Base-by-base conservation (phyloP, 2,797 vertebrate species). In the Smutsia temminckii region DNA sequence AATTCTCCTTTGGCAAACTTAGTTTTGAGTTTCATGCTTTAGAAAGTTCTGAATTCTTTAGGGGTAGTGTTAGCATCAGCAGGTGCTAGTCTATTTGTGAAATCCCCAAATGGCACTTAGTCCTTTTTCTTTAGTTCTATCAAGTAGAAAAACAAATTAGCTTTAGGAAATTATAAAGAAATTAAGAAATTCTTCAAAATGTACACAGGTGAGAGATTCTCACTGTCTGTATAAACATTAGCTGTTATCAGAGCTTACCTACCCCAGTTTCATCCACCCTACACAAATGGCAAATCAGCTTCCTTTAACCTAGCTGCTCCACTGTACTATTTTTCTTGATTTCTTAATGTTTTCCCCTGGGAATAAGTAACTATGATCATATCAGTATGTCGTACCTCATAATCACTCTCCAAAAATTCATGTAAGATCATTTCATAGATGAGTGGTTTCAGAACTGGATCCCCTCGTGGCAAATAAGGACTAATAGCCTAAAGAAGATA, bases 351-450 rank as follows among this genome's bases (percentile, higher is more conserved):
- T 83, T 88, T 57, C 14, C 57, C 68, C 9, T 1, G 46, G 89
- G 18, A 93, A 72, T 18, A 94, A 85, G 57, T 32, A 46, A 85
- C 61, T 51, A 63, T 55, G 84, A 79, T 27, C 14, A 57, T 0
- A 0, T 74, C 3, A 78, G 78, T 94, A 53, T 85, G 23, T 6
- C 59, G 6, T 98, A 99, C 99, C 99, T 99, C 99, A 32, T 99
- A 99, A 98, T 99, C 99, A 57, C 99, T 99, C 98, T 99, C 99
- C 97, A 99, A 98, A 98, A 99, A 99, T 81, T 99, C 99, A 25
- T 99, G 99, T 88, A 99, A 97, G 98, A 99, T 99, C 99, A 99
- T 99, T 98, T 99, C 99, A 57, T 99, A 99, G 98, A 99, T 99
- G 93, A 99, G 99, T 40, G 99, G 99, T 94, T 99, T 99, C 97